A percentile compares a stretch with the other conserved stretches of the same genome.
These are phyloP conservation scores for Cynaeus angustus DNA, from an alignment of 2,888 invertebrate genomes.

Conservation along the genomic window DNA sequence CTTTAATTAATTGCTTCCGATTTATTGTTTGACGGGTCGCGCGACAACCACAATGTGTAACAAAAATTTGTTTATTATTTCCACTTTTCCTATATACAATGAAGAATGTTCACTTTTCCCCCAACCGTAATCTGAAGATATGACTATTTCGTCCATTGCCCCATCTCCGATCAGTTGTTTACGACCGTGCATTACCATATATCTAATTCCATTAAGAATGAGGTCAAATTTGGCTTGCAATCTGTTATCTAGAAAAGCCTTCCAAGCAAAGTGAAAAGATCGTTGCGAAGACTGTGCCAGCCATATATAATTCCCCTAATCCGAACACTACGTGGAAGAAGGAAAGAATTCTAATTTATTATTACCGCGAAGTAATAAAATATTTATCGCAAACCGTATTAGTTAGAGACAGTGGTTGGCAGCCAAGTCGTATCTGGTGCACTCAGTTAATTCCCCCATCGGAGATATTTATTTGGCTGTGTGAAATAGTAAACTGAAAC, in stretches of 20 bases:
- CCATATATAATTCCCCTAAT: constrained; percentile 31
- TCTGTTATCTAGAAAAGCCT: constrained; percentile 2
- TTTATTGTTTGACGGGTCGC: no score
- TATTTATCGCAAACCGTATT: constrained; percentile 41
- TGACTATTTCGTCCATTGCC: background rate
- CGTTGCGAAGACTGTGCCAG: constrained; percentile 10
- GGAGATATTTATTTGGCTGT: constrained; percentile 34
- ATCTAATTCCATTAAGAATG: constrained; percentile 12
- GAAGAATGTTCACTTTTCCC: no score
- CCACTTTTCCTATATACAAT: no score
- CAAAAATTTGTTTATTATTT: no score
- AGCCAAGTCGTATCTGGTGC: background rate
- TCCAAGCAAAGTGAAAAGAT: constrained; percentile 10
- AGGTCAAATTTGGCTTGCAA: constrained; percentile 6
- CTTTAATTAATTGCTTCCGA: no score
- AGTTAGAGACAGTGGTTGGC: constrained; percentile 21
- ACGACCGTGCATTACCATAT: constrained; percentile 6
- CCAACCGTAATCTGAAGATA: no score
- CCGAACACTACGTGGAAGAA: constrained; percentile 9
- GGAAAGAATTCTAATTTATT: constrained; percentile 49
- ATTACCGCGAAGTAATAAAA: constrained; percentile 40
- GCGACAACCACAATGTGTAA: no score
- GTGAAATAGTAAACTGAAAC: constrained; percentile 22
- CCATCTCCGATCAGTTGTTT: constrained; percentile 8
- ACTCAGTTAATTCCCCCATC: constrained; percentile 5